Conservation (phyloP, 2,888 invertebrate species). For the Andrena camellia region DNA sequence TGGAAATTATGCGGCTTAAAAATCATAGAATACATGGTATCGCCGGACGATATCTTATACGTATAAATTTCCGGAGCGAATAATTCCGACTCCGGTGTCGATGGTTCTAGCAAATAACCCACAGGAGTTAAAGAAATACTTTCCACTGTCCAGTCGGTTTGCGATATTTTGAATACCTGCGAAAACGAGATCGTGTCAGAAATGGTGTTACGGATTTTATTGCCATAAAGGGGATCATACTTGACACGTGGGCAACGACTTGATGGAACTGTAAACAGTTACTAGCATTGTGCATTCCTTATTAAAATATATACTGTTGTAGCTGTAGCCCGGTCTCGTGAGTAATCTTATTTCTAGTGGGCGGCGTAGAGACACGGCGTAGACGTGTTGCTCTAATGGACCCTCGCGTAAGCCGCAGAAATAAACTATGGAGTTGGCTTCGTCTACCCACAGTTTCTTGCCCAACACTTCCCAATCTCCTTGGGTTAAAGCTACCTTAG, state of each 20-base stretch:
- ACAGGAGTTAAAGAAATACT: slow-evolving; percentile 89
- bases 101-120: slow-evolving; percentile 90
- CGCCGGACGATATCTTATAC: slow-evolving; percentile 89
- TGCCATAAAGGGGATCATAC: slow-evolving; percentile 65
- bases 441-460: slow-evolving; percentile 95
- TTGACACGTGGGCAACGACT: slow-evolving; percentile 92
- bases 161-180: slow-evolving; percentile 89
- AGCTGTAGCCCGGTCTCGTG: slow-evolving; percentile 94
- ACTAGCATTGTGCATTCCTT: slow-evolving; percentile 93
- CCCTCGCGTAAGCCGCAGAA: slow-evolving; percentile 96
- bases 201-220: neutral
- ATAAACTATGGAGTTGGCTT: slow-evolving; percentile 92
- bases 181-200: slow-evolving; percentile 2
- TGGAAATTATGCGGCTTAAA: slow-evolving; percentile 93
- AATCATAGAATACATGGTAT: slow-evolving; percentile 93
- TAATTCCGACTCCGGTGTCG: slow-evolving; percentile 87
- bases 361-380: slow-evolving; percentile 91
- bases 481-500: slow-evolving; percentile 91
- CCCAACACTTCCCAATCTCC: slow-evolving; percentile 98
- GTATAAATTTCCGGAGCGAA: slow-evolving; percentile 91
- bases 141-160: slow-evolving; percentile 89
- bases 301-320: slow-evolving; percentile 86
- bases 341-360: slow-evolving; percentile 91
- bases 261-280: slow-evolving; percentile 93
- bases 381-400: slow-evolving; percentile 96